Percentiles rank a stretch among this genome's conserved stretches.
These are phyloP conservation scores for Arnoldichthys spilopterus DNA, from an alignment of 2,797 vertebrate genomes.

Conservation along the genomic window DNA sequence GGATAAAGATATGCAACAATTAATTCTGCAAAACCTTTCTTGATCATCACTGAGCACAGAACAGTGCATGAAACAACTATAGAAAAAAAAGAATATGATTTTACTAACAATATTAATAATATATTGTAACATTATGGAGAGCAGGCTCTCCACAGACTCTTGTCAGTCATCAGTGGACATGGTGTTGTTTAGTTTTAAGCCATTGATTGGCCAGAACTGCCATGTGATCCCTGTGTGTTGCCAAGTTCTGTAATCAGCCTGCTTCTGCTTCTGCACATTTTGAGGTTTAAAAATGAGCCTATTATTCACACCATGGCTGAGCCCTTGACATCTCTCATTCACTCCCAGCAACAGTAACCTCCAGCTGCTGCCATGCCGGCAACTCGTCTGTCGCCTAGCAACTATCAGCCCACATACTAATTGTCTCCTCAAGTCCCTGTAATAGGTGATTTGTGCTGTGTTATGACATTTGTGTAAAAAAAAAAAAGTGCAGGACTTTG, in stretches of 20 bases:
- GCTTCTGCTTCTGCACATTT: constrained; percentile 34
- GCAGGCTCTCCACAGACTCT: neutral
- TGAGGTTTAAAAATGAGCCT: constrained; percentile 42
- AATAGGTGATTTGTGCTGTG: constrained; percentile 53
- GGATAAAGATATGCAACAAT: too few relatives aligned
- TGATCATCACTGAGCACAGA: too few relatives aligned
- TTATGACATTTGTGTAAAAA: constrained; percentile 48
- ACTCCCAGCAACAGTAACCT: constrained; percentile 50
- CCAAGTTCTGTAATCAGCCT: constrained; percentile 1
- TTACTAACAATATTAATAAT: too few relatives aligned
- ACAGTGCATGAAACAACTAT: too few relatives aligned
- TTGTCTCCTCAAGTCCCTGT: constrained; percentile 46
- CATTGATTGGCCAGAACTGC: neutral
- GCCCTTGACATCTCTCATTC: constrained; percentile 52
- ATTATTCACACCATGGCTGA: constrained; percentile 53
- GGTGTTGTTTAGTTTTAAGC: constrained; percentile 7
- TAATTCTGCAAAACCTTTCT: too few relatives aligned
- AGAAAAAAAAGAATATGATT: too few relatives aligned
- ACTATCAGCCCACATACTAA: constrained; percentile 64
- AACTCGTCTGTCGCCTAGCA: constrained; percentile 71
- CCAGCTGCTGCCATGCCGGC: constrained; percentile 56
- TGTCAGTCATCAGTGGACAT: neutral
- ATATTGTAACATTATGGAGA: too few relatives aligned
- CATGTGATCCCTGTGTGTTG: constrained; percentile 25
- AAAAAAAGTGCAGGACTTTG: constrained; percentile 7